Evolutionary conservation across 2,888 invertebrate genomes (phyloP).

Genomic region (Drosophila nigricruria): DNA sequence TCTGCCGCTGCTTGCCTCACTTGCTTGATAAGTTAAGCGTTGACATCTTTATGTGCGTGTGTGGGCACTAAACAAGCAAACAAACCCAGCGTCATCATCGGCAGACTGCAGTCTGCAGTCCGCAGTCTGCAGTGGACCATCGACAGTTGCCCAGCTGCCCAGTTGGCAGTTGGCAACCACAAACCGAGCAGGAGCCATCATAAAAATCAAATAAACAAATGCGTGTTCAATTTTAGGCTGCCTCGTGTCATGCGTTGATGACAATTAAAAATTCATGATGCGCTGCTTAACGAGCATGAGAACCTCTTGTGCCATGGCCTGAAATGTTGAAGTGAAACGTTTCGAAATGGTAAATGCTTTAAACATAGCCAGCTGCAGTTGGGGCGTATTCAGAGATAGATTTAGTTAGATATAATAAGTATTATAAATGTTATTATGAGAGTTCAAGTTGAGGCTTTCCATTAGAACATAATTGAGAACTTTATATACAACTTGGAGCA

Average conservation of each 20-base stretch:
- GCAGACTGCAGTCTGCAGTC: constrained; percentile 8
- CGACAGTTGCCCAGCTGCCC: constrained; percentile 14
- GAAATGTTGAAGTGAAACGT: background rate
- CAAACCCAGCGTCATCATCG: constrained; percentile 47
- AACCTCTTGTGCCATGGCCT: constrained; percentile 30
- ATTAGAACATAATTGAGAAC: background rate
- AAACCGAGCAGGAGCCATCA: constrained; percentile 46
- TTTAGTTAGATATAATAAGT: background rate
- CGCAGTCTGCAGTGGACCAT: constrained; percentile 4
- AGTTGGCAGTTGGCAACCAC: constrained; percentile 27
- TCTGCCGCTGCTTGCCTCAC: constrained; percentile 38
- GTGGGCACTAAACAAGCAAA: constrained; percentile 73
- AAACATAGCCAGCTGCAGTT: background rate
- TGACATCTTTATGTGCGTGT: constrained; percentile 79
- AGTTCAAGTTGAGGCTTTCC: background rate
- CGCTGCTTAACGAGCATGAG: constrained; percentile 53
- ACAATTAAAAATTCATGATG: constrained; percentile 66
- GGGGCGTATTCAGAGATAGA: background rate
- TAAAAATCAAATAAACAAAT: constrained; percentile 68
- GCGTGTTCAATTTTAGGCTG: constrained; percentile 45
- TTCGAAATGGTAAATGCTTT: background rate
- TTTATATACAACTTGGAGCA: no score
- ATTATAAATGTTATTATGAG: background rate
- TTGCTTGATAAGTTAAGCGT: constrained; percentile 75
- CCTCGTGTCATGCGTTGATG: constrained; percentile 43